Base-by-base conservation (phyloP, 1,140 invertebrate species). In the Palaemon carinicauda region DNA sequence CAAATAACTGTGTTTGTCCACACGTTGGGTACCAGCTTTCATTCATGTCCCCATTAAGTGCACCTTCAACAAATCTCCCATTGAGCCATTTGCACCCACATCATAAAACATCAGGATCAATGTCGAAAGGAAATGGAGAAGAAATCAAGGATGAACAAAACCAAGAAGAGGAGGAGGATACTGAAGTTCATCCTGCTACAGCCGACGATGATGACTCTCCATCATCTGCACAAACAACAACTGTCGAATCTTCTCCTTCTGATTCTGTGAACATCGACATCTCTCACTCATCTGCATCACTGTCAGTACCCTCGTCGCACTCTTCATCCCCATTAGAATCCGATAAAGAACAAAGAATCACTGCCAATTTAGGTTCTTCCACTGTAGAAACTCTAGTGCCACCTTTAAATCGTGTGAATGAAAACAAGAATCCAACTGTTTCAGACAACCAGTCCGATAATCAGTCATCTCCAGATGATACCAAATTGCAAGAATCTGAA, bases 11-110 rank as follows among this genome's bases (percentile, higher is more conserved):
- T 69, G 86, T 89, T 50, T 89, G 88, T 82, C 82, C 87, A 41
- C 88, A 89, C 33, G 87, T 86, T 12, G 73, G 80, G 5, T 92
- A 91, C 87, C 90, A 90, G 77, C 89, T 90, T 21, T 88, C 90
- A 60, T 56, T 56, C 60, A 12, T 87, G 82, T 9, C 89, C 90
- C 56, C 88, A 88, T 15, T 33, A 15, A 41, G 41, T 71, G 50
- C n/a, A 77, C 73, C 75, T 24, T 50, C 73, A 41, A 53, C 50
- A 21, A 74, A 7, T 10, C 54, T 41, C 21, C 65, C n/a, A 81
- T 78, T 50, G 19, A 27, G 80, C 82, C 69, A 10, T 14, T 51
- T 24, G 31, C 81, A 41, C 24, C 41, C 69, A 53, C 81, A 17
- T 21, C 56, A 31, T 52, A 79, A 41, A 24, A 17, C 60, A 51